Base-by-base conservation (phyloP, 2,888 invertebrate species). In the Aspidiotus rigidus region DNA sequence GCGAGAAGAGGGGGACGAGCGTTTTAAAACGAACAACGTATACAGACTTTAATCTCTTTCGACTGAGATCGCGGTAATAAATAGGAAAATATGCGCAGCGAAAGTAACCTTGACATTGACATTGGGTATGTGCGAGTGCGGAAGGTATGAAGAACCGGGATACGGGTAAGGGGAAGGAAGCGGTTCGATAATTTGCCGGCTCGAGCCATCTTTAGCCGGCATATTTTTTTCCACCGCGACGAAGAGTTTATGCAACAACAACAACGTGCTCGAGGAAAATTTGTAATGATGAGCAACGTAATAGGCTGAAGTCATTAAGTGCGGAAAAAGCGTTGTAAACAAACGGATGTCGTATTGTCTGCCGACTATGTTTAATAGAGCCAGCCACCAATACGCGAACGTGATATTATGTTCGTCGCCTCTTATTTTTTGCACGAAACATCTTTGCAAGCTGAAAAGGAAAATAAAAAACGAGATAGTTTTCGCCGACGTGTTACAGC, bases 51-150 rank as follows among this genome's bases (percentile, higher is more conserved):
- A 28, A 28, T 28, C 28, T 28, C 28, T 28, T 28, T 28, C 28
- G 28, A 28, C 28, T n/a, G 53, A 53, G 55, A 28, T 15, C 39
- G 17, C 66, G 66, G 44, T n/a, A 28, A 28, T 66, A 66, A 57
- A 66, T 64, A 49, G 49, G 57, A 44, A 59, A 59, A 66, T 66
- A 59, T 66, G 66, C 69, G 61, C 69, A 69, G 62, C 69, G 28
- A 69, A 62, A 69, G 60, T 69, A 69, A 69, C 69, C 69, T 69
- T 69, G 69, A 69, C 69, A 69, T 69, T 69, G 69, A 69, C 69
- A 69, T 69, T 69, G 69, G 61, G 15, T 15, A 40, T 64, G 64
- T 16, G 28, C 42, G 28, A 60, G 17, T 17, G n/a, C n/a, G 41
- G 28, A 13, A 17, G 53, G 54, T 17, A 13, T 5, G 28, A 28